A percentile compares a stretch with the other conserved stretches of the same genome.
phyloP scores from a whole-genome alignment of 2,888 invertebrate species.

The Drosophila mimetica region DNA sequence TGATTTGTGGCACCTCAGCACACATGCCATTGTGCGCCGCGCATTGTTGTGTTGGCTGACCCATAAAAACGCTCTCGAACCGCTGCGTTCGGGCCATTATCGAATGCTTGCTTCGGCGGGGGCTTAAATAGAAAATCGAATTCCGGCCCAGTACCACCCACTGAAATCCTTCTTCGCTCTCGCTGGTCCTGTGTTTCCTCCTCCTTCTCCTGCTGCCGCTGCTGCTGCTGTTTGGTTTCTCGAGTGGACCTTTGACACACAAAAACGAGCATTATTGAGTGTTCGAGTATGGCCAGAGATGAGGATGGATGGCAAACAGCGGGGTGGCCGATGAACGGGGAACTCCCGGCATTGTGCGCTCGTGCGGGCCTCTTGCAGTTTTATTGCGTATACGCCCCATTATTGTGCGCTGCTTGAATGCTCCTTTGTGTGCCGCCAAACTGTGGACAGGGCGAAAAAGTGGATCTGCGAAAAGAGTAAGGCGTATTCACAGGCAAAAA shows the following conservation, averaged over 20 bases:
- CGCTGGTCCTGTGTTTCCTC: background rate
- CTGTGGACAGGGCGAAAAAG: constrained; percentile 1
- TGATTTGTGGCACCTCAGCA: constrained; percentile 21
- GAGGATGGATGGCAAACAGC: constrained; percentile 13
- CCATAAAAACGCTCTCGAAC: constrained; percentile 33
- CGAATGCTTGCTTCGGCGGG: constrained; percentile 36
- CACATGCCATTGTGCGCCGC: constrained; percentile 4
- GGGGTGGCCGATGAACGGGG: constrained; percentile 2
- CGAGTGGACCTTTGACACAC: constrained; percentile 67
- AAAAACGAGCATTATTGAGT: constrained; percentile 57
- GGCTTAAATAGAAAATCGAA: constrained; percentile 44
- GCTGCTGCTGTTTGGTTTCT: constrained; percentile 55
- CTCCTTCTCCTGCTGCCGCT: constrained; percentile 1
- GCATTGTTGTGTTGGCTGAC: constrained; percentile 14
- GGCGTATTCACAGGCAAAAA: constrained; percentile 12
- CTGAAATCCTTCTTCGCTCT: constrained; percentile 17
- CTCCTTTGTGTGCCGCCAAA: constrained; percentile 41
- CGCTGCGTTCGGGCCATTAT: constrained; percentile 45
- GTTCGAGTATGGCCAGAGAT: constrained; percentile 39
- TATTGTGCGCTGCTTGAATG: constrained; percentile 52
- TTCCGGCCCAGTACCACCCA: constrained; percentile 26
- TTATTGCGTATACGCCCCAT: constrained; percentile 67
- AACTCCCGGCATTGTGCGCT: constrained; percentile 38
- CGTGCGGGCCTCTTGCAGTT: constrained; percentile 52
- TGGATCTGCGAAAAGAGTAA: background rate